A percentile compares a stretch with the other conserved stretches of the same genome.
These are phyloP conservation scores for Pseudochaenichthys georgianus DNA, from an alignment of 2,797 vertebrate genomes.

Conservation along the genomic window DNA sequence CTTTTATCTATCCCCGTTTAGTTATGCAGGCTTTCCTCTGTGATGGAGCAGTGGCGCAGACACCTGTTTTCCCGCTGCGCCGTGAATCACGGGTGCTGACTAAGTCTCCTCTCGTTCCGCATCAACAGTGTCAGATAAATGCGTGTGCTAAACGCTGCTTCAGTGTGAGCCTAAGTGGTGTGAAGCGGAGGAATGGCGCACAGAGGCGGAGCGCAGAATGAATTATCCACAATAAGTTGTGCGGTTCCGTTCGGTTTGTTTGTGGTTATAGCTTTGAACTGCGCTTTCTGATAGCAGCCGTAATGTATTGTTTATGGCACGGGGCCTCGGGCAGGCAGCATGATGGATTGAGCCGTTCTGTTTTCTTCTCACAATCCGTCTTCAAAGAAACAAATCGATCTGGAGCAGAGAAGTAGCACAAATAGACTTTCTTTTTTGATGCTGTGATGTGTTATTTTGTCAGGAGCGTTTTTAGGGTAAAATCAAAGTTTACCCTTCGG, in stretches of 20 bases:
- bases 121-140: constrained; percentile 48
- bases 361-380: constrained; percentile 74
- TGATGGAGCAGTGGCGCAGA: constrained; percentile 16
- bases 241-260: constrained; percentile 68
- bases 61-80: constrained; percentile 9
- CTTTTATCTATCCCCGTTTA: constrained; percentile 25
- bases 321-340: constrained; percentile 67
- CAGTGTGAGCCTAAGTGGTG: constrained; percentile 45
- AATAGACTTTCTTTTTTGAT: constrained; percentile 74
- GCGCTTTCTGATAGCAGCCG: constrained; percentile 64
- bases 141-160: constrained; percentile 28
- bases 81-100: constrained; percentile 42
- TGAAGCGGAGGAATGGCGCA: constrained; percentile 25
- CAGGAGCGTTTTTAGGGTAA: constrained; percentile 39
- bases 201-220: constrained; percentile 18
- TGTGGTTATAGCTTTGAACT: constrained; percentile 71
- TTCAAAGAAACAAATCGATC: constrained; percentile 79
- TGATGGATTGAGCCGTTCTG: constrained; percentile 73
- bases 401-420: constrained; percentile 57
- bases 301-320: constrained; percentile 74
- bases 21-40: constrained; percentile 30
- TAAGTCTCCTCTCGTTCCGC: constrained; percentile 42
- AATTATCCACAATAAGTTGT: constrained; percentile 60
- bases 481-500: constrained; percentile 66
- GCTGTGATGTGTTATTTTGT: constrained; percentile 71